phyloP scores from a whole-genome alignment of 2,113 vertebrate species.

The Odobenus rosmarus region DNA sequence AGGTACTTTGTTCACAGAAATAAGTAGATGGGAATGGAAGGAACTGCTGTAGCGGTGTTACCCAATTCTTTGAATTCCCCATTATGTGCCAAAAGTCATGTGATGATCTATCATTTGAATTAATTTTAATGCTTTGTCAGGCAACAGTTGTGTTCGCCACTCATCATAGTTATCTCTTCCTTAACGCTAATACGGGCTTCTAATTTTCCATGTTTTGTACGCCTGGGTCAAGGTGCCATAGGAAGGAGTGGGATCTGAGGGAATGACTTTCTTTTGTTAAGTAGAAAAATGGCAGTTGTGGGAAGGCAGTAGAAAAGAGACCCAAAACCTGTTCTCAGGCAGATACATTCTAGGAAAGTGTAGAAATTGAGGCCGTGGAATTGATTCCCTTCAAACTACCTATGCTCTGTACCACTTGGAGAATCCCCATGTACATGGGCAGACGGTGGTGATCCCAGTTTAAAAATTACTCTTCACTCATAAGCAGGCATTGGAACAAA shows the following conservation, averaged over 20 bases:
- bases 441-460: background rate
- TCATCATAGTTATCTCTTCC: background rate
- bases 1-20: constrained; percentile 2
- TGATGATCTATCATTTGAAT: background rate
- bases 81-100: background rate
- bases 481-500: background rate
- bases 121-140: background rate
- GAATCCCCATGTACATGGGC: background rate
- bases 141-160: background rate
- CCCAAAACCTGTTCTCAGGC: background rate
- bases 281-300: background rate
- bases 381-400: background rate
- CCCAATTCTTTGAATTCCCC: background rate
- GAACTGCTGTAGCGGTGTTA: background rate
- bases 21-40: background rate
- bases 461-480: background rate
- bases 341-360: background rate
- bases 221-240: background rate
- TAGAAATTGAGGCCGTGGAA: background rate
- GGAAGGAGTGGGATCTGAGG: background rate
- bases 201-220: background rate
- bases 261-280: background rate
- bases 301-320: background rate
- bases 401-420: background rate
- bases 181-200: background rate